These are phyloP conservation scores for Stegana nigrithorax DNA, from an alignment of 2,888 invertebrate genomes.

Conservation along the genomic window DNA sequence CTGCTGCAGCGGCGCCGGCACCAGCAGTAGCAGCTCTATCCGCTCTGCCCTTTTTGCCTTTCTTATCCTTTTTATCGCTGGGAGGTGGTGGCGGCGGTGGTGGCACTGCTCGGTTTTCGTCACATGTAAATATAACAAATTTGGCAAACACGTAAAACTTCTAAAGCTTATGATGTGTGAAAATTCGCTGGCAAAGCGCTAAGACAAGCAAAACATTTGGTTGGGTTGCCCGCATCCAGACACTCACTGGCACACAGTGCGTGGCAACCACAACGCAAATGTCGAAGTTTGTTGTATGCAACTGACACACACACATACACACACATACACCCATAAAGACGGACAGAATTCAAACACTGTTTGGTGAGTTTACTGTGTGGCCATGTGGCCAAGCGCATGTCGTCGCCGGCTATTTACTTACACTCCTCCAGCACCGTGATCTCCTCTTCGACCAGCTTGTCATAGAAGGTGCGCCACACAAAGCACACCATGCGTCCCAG, in stretches of 20 bases:
- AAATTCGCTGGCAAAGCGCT: too few species aligned
- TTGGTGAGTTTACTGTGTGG: too few species aligned
- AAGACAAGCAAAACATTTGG: slow-evolving; percentile 10
- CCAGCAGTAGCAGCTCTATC: slow-evolving; percentile 33
- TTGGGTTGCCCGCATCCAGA: not conserved
- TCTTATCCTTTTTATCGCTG: slow-evolving; percentile 62
- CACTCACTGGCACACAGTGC: not conserved
- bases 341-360: not conserved
- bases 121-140: too few species aligned
- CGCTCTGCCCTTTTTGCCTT: slow-evolving; percentile 52
- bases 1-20: slow-evolving; percentile 22
- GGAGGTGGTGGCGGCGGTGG: slow-evolving; percentile 68
- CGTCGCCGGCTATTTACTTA: too few species aligned
- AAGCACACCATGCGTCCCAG: slow-evolving; percentile 75
- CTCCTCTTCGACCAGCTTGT: slow-evolving; percentile 80
- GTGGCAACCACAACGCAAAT: not conserved
- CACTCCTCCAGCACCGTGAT: slow-evolving; percentile 79
- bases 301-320: not conserved
- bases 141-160: too few species aligned
- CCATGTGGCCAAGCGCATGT: too few species aligned
- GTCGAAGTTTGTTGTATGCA: not conserved
- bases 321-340: too few species aligned
- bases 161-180: too few species aligned
- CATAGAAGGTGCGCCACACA: slow-evolving; percentile 78
- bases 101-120: too few species aligned